These are phyloP conservation scores for Galeopsomyia nigrocyanea DNA, from an alignment of 2,888 invertebrate species.

Conservation along the genomic window DNA sequence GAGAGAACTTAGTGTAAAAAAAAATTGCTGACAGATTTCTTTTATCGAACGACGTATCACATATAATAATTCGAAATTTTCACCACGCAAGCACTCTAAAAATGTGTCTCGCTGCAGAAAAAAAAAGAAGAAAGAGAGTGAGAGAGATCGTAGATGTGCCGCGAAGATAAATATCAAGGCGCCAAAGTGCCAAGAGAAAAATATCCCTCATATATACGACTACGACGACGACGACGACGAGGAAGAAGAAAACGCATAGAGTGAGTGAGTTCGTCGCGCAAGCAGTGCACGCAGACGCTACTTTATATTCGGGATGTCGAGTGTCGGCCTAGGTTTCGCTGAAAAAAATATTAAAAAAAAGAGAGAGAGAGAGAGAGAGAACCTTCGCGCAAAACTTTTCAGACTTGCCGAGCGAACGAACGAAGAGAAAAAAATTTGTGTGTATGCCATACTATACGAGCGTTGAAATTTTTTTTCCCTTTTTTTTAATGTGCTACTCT, in stretches of 20 bases:
- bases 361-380: conserved; percentile 1
- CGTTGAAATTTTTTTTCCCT: too few relatives aligned
- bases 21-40: too few relatives aligned
- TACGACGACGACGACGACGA: too few relatives aligned
- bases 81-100: too few relatives aligned
- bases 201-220: too few relatives aligned
- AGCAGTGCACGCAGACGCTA: conserved; percentile 45
- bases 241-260: too few relatives aligned
- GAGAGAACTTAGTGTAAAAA: too few relatives aligned
- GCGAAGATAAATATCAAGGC: conserved; percentile 22
- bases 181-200: conserved; percentile 4
- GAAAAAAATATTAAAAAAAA: not conserved
- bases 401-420: not conserved
- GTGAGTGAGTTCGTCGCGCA: conserved; percentile 17
- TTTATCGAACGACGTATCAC: too few relatives aligned
- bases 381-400: conserved; percentile 21
- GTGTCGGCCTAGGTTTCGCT: conserved; percentile 49
- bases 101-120: too few relatives aligned
- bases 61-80: too few relatives aligned
- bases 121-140: too few relatives aligned
- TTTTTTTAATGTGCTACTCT: too few relatives aligned
- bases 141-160: not conserved
- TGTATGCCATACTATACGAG: not conserved
- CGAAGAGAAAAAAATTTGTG: conserved; percentile 6
- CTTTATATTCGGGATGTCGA: conserved; percentile 60